A percentile compares a stretch with the other conserved stretches of the same genome.
These are phyloP conservation scores for Sminthurinus aureus DNA, from an alignment of 2,888 invertebrate species.

Conservation along the genomic window DNA sequence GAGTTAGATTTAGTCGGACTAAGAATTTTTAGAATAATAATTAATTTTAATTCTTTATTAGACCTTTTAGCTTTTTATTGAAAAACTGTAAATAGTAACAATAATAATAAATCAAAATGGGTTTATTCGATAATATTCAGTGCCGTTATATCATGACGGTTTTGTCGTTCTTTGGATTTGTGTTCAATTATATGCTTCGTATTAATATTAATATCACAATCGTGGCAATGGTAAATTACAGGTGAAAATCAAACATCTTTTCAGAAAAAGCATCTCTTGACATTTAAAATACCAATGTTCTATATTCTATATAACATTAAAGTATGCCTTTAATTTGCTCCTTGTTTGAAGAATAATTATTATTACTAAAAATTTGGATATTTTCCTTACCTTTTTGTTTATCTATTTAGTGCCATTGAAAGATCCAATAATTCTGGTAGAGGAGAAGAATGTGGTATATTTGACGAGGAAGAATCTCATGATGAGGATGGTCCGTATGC, in stretches of 20 bases:
- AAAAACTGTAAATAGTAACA: background rate
- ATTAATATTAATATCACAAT: slow-evolving; percentile 88
- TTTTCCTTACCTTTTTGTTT: too few relatives aligned
- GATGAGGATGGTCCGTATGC: slow-evolving; percentile 63
- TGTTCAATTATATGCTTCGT: slow-evolving; percentile 87
- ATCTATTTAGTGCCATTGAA: slow-evolving; percentile 18
- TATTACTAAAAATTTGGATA: background rate
- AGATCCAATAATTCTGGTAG: background rate
- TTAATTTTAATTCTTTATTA: too few relatives aligned
- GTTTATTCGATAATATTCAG: background rate
- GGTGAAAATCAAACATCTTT: slow-evolving; percentile 8
- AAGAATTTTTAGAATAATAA: too few relatives aligned
- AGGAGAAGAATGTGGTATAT: slow-evolving; percentile 26
- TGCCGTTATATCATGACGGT: slow-evolving; percentile 42
- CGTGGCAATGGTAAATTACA: slow-evolving; percentile 76
- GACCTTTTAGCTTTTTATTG: background rate
- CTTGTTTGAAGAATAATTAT: too few relatives aligned
- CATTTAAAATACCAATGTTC: too few relatives aligned
- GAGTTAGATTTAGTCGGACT: too few relatives aligned
- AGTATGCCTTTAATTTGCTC: too few relatives aligned
- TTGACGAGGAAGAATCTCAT: slow-evolving; percentile 18
- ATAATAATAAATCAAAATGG: background rate
- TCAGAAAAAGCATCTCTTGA: too few relatives aligned
- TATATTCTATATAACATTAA: too few relatives aligned
- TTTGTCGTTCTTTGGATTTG: slow-evolving; percentile 76